phyloP scores from a whole-genome alignment of 1,140 invertebrate genomes.

The Luehdorfia chinensis region DNA sequence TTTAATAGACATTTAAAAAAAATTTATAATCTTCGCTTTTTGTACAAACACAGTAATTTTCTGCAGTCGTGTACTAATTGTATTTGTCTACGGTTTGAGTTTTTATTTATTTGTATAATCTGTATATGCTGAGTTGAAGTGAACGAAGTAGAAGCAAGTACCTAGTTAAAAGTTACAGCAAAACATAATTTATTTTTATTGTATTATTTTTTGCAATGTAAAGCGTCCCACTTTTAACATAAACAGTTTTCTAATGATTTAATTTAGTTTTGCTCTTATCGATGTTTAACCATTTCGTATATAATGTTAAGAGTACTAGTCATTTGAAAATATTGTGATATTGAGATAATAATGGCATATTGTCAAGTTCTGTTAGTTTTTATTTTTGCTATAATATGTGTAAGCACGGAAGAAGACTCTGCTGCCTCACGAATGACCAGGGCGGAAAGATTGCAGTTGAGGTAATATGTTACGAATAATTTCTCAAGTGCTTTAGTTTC shows the following conservation, averaged over 20 bases:
- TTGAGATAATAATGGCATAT: conserved; percentile 48
- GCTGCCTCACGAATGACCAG: conserved; percentile 44
- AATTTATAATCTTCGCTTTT: no score
- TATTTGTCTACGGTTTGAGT: no score
- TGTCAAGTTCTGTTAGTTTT: conserved; percentile 54
- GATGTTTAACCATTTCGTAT: conserved; percentile 7
- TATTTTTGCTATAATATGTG: conserved; percentile 58
- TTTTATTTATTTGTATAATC: no score
- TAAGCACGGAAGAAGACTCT: conserved; percentile 56
- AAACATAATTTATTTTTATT: conserved; percentile 18
- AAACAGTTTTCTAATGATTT: conserved; percentile 6
- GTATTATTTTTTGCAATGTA: conserved; percentile 31
- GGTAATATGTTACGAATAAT: conserved; percentile 29
- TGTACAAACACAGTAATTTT: no score
- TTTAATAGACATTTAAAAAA: no score
- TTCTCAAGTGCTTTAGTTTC: no score
- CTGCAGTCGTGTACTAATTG: no score
- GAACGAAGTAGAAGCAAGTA: no score
- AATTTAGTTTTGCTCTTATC: conserved; percentile 20
- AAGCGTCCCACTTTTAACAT: conserved; percentile 20
- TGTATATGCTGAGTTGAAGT: no score
- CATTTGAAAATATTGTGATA: conserved; percentile 52
- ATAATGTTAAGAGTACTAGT: conserved; percentile 34
- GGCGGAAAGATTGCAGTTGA: conserved; percentile 49
- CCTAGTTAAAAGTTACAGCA: neutral